Conservation (phyloP, 2,888 invertebrate genomes). For the Patella depressa region DNA sequence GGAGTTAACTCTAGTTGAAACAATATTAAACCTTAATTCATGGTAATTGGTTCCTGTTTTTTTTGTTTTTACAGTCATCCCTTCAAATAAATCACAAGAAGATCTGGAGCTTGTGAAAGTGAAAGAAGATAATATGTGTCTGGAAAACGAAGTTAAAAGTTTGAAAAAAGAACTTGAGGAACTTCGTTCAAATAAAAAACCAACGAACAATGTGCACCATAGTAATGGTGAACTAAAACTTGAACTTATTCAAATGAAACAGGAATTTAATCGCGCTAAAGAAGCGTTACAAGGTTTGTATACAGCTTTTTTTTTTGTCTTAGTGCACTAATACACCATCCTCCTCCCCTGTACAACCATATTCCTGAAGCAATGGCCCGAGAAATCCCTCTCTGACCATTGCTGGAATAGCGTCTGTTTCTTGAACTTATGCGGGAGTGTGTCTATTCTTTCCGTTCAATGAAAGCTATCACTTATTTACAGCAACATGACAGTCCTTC, state of each 20-base stretch:
- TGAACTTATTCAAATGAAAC: slow-evolving; percentile 78
- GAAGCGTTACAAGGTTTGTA: slow-evolving; percentile 79
- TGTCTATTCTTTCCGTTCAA: no score
- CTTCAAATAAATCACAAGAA: slow-evolving; percentile 35
- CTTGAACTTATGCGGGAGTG: no score
- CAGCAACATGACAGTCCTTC: no score
- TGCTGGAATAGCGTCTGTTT: no score
- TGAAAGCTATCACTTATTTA: no score
- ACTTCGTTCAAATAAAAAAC: slow-evolving; percentile 73
- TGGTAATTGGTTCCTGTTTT: no score
- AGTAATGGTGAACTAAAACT: slow-evolving; percentile 71
- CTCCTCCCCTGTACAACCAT: no score
- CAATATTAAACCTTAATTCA: no score
- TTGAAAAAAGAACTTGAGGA: slow-evolving; percentile 68
- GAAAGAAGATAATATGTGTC: slow-evolving; percentile 62
- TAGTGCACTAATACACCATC: not conserved
- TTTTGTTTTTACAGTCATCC: slow-evolving; percentile 5
- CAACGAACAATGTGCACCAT: slow-evolving; percentile 43
- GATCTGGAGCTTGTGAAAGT: slow-evolving; percentile 56
- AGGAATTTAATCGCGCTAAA: slow-evolving; percentile 79
- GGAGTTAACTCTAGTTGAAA: no score
- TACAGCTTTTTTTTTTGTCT: not conserved
- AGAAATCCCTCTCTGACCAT: no score
- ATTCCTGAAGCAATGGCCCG: no score
- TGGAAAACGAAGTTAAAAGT: slow-evolving; percentile 63